phyloP scores from a whole-genome alignment of 2,797 vertebrate genomes.

The Selene dorsalis region DNA sequence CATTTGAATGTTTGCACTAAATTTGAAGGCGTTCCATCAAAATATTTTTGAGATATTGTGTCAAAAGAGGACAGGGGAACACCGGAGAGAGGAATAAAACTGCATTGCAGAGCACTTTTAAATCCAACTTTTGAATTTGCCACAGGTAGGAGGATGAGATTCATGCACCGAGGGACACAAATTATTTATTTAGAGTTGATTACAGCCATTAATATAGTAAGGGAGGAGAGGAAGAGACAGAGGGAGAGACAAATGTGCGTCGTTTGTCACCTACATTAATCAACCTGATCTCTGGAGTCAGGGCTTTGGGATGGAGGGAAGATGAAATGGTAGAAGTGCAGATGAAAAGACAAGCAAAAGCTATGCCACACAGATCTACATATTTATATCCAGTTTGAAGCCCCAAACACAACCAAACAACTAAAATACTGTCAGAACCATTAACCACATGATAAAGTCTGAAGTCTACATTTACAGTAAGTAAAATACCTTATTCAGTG shows the following conservation, averaged over 20 bases:
- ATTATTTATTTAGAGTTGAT: conserved; percentile 81
- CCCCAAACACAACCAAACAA: conserved; percentile 9
- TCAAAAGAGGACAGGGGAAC: conserved; percentile 15
- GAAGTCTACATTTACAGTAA: conserved; percentile 21
- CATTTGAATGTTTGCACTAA: too few relatives aligned
- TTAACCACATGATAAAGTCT: conserved; percentile 19
- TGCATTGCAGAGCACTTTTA: conserved; percentile 59
- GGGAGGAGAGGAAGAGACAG: conserved; percentile 63
- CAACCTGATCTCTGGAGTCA: conserved; percentile 69
- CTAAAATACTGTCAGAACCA: neutral
- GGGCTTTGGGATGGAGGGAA: conserved; percentile 48
- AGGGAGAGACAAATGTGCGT: conserved; percentile 71
- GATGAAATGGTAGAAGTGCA: conserved; percentile 60
- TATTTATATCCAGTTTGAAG: conserved; percentile 26
- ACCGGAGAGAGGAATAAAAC: conserved; percentile 42
- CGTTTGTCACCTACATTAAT: conserved; percentile 78
- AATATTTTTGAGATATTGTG: too few relatives aligned
- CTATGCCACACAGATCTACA: conserved; percentile 15
- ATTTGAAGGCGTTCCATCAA: too few relatives aligned
- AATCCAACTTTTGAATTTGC: conserved; percentile 62
- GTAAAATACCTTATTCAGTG: neutral
- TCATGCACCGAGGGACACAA: conserved; percentile 72
- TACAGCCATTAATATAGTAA: conserved; percentile 80
- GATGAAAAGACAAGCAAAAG: conserved; percentile 51
- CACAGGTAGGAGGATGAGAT: conserved; percentile 67